A percentile compares a stretch with the other conserved stretches of the same genome.
phyloP scores from a whole-genome alignment of 2,797 vertebrate species.

The Pangasius sanitwongsei region DNA sequence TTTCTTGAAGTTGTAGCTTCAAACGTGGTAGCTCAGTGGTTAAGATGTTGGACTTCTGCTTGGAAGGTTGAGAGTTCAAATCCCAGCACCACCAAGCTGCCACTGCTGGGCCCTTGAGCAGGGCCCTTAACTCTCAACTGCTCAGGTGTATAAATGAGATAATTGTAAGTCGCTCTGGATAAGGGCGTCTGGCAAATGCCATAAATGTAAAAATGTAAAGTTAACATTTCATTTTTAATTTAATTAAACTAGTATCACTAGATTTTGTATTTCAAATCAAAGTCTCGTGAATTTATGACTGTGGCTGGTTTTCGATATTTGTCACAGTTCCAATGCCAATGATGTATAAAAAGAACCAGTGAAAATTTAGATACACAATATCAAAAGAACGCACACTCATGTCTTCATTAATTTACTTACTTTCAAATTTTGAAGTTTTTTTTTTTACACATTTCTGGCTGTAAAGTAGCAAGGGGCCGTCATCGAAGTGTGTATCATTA shows the following conservation, averaged over 20 bases:
- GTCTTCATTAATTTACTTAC: not conserved
- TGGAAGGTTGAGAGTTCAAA: too few relatives aligned
- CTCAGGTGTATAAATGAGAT: too few relatives aligned
- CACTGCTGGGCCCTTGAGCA: too few relatives aligned
- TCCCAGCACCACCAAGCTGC: too few relatives aligned
- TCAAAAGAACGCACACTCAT: not conserved
- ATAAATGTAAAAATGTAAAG: too few relatives aligned
- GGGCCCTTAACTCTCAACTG: too few relatives aligned
- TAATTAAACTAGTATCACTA: not conserved
- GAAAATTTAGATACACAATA: not conserved
- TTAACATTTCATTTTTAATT: not conserved
- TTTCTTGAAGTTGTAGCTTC: too few relatives aligned
- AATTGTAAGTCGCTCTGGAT: too few relatives aligned
- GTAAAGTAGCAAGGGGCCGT: not conserved
- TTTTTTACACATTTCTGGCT: not conserved
- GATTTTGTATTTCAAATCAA: not conserved
- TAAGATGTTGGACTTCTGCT: too few relatives aligned
- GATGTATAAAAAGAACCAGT: not conserved
- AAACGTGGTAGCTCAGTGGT: too few relatives aligned
- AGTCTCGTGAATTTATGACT: not conserved
- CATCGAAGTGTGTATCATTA: not conserved
- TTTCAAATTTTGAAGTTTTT: not conserved
- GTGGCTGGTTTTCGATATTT: not conserved
- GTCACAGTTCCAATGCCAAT: not conserved
- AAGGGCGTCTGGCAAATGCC: too few relatives aligned